phyloP scores from a whole-genome alignment of 1,140 invertebrate genomes.

The Drosophila jambulina region DNA sequence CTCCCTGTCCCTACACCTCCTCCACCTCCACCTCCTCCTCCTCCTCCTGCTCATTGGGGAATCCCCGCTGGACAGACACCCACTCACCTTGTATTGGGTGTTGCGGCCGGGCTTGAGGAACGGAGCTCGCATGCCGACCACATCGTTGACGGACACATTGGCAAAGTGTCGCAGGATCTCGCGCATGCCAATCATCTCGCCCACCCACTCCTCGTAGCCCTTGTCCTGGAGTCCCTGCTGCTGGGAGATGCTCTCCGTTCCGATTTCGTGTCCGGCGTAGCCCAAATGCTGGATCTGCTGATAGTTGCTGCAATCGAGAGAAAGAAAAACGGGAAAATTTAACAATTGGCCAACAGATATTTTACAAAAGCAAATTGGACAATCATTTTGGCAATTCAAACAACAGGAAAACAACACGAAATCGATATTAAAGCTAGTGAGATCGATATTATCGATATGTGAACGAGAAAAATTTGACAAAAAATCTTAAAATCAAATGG shows the following conservation, averaged over 20 bases:
- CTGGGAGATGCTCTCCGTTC: conserved; percentile 93
- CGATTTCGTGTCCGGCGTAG: conserved; percentile 96
- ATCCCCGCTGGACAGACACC: background rate
- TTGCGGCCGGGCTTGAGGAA: conserved; percentile 96
- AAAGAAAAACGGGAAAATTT: background rate
- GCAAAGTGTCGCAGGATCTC: conserved; percentile 93
- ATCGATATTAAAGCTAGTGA: background rate
- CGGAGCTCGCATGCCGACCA: conserved; percentile 95
- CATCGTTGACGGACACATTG: conserved; percentile 92
- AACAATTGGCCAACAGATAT: conserved; percentile 4
- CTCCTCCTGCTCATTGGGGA: background rate
- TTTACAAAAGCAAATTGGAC: background rate
- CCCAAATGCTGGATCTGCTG: conserved; percentile 95
- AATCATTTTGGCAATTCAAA: background rate
- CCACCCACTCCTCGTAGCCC: conserved; percentile 95
- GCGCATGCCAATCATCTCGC: conserved; percentile 97
- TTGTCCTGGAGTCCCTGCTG: conserved; percentile 94
- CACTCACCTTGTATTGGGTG: conserved; percentile 93
- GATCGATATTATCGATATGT: background rate
- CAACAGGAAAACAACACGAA: background rate
- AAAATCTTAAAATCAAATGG: background rate
- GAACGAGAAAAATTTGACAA: accelerated
- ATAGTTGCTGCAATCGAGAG: conserved; percentile 90
- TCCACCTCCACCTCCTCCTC: background rate
- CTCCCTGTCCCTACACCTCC: background rate